Evolutionary conservation across 2,797 vertebrate genomes (phyloP).

Genomic region (Mus spretus): DNA sequence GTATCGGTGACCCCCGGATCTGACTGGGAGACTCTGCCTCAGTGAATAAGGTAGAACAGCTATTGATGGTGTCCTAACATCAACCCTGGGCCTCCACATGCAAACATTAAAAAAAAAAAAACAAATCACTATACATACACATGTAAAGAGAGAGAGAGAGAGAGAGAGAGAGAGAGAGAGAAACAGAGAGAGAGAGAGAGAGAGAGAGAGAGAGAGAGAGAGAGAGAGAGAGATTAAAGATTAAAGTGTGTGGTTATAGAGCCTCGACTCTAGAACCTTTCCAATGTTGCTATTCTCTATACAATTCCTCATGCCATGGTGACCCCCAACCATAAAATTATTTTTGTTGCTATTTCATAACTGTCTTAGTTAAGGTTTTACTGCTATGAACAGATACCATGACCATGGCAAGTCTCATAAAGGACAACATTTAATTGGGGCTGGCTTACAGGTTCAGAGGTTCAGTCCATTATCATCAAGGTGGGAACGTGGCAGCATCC

Average conservation of each 20-base stretch:
- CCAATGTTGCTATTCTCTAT: neutral
- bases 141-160: neutral
- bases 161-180: neutral
- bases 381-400: no score
- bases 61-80: neutral
- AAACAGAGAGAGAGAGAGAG: neutral
- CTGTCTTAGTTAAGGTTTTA: no score
- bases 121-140: no score
- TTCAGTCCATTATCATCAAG: no score
- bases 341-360: neutral
- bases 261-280: neutral
- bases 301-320: neutral
- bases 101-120: neutral
- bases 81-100: neutral
- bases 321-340: neutral
- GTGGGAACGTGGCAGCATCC: no score
- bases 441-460: no score
- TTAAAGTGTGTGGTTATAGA: neutral
- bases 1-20: neutral
- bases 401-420: no score
- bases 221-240: neutral
- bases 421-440: no score
- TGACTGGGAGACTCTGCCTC: neutral
- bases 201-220: neutral
- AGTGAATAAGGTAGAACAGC: neutral